phyloP scores from a whole-genome alignment of 2,113 vertebrate genomes.

The Periophthalmus modestus region DNA sequence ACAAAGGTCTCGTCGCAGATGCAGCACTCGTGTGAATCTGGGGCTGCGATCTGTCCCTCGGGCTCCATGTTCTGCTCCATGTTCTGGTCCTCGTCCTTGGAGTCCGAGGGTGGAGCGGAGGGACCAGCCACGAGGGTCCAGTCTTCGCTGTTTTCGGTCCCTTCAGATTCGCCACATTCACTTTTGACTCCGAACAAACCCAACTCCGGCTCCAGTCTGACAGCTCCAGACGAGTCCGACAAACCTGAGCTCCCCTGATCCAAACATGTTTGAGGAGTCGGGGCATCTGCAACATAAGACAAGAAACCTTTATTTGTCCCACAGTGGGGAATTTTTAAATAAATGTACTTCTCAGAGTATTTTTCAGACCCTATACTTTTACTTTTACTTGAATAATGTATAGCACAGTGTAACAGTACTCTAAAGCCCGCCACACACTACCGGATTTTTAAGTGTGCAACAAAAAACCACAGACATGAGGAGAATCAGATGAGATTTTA shows the following conservation, averaged over 20 bases:
- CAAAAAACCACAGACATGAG: too few species aligned
- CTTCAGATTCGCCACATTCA: neutral
- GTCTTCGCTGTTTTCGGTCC: neutral
- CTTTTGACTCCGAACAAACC: neutral
- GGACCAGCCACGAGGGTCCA: neutral
- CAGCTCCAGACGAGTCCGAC: neutral
- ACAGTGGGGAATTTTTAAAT: neutral
- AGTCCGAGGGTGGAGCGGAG: neutral
- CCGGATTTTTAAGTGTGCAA: too few species aligned
- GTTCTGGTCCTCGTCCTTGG: neutral
- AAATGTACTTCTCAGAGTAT: too few species aligned
- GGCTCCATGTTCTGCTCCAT: neutral
- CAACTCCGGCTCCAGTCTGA: neutral
- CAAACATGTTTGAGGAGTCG: neutral
- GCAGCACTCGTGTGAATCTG: neutral
- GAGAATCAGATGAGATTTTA: too few species aligned
- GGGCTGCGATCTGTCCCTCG: neutral
- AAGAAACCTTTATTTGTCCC: constrained; percentile 3
- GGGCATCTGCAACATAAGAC: neutral
- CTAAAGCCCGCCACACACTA: too few species aligned
- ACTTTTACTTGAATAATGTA: too few species aligned
- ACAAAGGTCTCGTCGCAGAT: neutral
- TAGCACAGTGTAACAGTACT: too few species aligned
- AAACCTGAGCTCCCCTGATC: neutral
- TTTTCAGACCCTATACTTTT: too few species aligned